Percentiles rank a stretch among this genome's conserved stretches.
Evolutionary conservation across 2,113 vertebrate species (phyloP).

Genomic region (Lophochroa leadbeateri): DNA sequence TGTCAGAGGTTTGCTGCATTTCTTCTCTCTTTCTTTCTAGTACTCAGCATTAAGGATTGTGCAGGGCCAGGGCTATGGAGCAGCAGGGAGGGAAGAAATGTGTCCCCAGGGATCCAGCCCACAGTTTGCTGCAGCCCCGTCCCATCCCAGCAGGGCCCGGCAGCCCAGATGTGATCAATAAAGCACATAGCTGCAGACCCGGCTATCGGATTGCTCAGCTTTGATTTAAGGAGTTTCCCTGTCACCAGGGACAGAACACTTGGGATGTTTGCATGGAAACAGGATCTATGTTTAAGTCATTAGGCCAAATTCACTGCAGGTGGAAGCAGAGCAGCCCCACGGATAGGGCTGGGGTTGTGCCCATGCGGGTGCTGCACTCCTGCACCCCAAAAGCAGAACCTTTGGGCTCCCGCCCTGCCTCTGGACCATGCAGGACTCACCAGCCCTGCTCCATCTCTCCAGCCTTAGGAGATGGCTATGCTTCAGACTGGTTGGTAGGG

Average conservation of each 20-base stretch:
- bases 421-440: neutral
- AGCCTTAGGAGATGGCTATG: neutral
- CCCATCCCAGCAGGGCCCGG: neutral
- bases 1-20: neutral
- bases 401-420: neutral
- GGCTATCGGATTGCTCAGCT: constrained; percentile 8
- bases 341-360: neutral
- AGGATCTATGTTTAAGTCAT: constrained; percentile 66
- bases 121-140: neutral
- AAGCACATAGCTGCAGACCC: neutral
- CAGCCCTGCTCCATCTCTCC: neutral
- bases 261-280: constrained; percentile 65
- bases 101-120: neutral
- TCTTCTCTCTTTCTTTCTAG: neutral
- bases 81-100: neutral
- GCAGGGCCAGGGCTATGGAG: neutral
- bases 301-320: constrained; percentile 64
- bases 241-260: constrained; percentile 49
- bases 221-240: constrained; percentile 64
- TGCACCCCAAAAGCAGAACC: neutral
- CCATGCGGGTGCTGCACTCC: rapidly evolving
- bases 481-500: rapidly evolving
- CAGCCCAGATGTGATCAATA: constrained; percentile 63
- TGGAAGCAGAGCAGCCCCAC: constrained; percentile 23
- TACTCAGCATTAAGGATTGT: rapidly evolving